Base-by-base conservation (phyloP, 1,140 invertebrate species). In the Ceratitis capitata region DNA sequence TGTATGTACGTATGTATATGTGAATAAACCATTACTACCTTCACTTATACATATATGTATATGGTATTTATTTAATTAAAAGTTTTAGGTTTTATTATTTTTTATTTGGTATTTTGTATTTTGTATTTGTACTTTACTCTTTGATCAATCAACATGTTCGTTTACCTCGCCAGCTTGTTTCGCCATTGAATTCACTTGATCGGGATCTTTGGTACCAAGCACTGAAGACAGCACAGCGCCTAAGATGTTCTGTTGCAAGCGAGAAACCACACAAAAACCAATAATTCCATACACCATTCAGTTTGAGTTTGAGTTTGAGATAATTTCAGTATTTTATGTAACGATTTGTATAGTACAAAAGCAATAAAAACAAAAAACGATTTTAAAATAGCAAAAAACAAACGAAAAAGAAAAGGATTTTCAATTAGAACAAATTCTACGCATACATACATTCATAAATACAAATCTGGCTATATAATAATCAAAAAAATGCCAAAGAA, bases 111-210 rank as follows among this genome's bases (percentile, higher is more conserved):
- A 78, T 14, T 78, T 78, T 78, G 35, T 78, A 69, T 35, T 78
- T 74, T 78, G 9, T 78, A 23, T 45, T 47, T 78, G 19, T 78
- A 45, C n/a, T 47, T 78, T 47, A 42, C 19, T 47, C n/a, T 23
- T 78, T 78, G 39, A 78, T 78, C 69, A 35, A 78, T 78, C 69
- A 78, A 78, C 39, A 47, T 35, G 26, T 64, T 69, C 35, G n/a
- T 56, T 91, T 96, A 98, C 97, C 96, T 98, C 96, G 92, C 96
- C 96, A 92, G 97, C 96, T 93, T 98, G 97, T 93, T 97, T 97
- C 93, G 96, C 97, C 95, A 97, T 97, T 92, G 95, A 95, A 92
- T 96, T 95, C 90, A 97, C 95, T 93, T 97, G 96, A 92, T 96
- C 95, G 89, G 96, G 96, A 94, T 98, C 95, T 94, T 96, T 96